These are phyloP conservation scores for Hypocryptadius cinnamomeus DNA, from an alignment of 2,113 vertebrate species.

Conservation along the genomic window DNA sequence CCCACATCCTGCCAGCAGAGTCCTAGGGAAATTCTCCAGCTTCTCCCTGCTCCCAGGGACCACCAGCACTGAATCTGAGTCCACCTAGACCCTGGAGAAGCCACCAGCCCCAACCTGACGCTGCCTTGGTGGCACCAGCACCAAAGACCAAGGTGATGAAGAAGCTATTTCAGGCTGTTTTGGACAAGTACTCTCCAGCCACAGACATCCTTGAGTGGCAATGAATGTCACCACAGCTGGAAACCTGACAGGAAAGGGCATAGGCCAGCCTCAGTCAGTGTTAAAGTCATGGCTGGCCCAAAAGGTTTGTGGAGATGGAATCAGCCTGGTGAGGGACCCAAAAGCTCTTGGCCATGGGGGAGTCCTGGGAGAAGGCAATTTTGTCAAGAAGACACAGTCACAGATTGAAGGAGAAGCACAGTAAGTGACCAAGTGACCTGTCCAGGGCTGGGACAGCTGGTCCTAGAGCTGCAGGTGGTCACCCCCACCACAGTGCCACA, in stretches of 20 bases:
- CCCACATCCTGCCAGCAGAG: neutral
- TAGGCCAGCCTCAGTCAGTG: neutral
- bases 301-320: neutral
- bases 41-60: neutral
- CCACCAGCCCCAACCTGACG: fast-evolving
- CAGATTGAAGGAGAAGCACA: neutral
- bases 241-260: neutral
- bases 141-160: neutral
- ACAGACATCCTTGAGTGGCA: neutral
- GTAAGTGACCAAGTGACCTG: neutral
- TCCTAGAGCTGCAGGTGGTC: neutral
- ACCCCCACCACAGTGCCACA: neutral
- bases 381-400: neutral
- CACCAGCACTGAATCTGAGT: neutral
- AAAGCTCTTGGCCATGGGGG: neutral
- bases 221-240: neutral
- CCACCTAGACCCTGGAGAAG: neutral
- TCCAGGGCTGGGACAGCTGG: neutral
- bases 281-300: neutral
- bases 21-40: neutral
- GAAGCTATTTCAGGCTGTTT: neutral
- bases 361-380: neutral
- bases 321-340: neutral
- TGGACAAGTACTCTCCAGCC: neutral
- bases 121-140: neutral